Evolutionary conservation across 2,113 vertebrate species (phyloP).

Genomic region (Pollimyrus isidori): DNA sequence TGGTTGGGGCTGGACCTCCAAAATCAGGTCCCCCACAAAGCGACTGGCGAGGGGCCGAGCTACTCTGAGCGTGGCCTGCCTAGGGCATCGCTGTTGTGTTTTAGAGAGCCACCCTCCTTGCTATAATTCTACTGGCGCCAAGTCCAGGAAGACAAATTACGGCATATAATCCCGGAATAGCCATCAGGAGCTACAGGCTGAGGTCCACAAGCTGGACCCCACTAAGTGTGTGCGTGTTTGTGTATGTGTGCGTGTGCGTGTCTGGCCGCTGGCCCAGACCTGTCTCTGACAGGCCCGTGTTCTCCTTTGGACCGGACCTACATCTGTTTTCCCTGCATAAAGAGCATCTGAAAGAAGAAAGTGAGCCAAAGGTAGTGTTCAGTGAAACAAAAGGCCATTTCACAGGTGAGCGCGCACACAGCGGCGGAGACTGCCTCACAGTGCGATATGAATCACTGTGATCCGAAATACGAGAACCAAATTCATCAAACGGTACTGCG

Average conservation of each 20-base stretch:
- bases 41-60: background rate
- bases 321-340: background rate
- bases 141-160: constrained; percentile 27
- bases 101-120: constrained; percentile 17
- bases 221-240: constrained; percentile 6
- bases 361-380: background rate
- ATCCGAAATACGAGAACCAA: background rate
- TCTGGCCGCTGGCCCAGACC: background rate
- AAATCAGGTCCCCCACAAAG: background rate
- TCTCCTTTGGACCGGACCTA: background rate
- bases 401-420: background rate
- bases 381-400: constrained; percentile 9
- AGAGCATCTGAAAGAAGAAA: background rate
- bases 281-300: background rate
- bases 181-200: background rate
- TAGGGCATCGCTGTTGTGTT: constrained; percentile 11
- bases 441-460: background rate
- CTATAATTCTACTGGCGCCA: constrained; percentile 27
- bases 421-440: background rate
- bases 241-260: background rate
- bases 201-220: background rate
- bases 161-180: constrained; percentile 23
- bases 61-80: background rate
- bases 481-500: background rate
- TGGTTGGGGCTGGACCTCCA: background rate